Percentiles rank a stretch among this genome's conserved stretches.
Evolutionary conservation across 2,113 vertebrate genomes (phyloP).

Genomic region (Urocolius indicus): DNA sequence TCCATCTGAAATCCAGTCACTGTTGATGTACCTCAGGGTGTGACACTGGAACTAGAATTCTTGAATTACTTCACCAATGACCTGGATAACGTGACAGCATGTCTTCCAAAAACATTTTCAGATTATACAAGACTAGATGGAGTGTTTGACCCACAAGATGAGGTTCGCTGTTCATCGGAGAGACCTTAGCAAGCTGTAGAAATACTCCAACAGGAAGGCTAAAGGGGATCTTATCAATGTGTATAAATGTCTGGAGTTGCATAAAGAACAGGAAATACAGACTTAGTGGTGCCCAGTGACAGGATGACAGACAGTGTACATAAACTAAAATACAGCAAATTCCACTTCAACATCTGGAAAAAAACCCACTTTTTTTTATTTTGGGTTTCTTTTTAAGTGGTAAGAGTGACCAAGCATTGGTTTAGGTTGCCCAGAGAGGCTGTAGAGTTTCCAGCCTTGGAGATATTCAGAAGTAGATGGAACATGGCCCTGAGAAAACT

Average conservation of each 20-base stretch:
- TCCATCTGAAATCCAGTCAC: background rate
- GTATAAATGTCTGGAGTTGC: background rate
- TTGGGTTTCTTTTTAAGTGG: background rate
- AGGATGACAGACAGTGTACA: background rate
- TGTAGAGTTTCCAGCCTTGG: background rate
- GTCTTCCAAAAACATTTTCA: background rate
- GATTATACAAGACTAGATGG: background rate
- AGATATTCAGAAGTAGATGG: background rate
- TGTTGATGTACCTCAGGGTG: background rate
- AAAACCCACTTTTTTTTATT: no score
- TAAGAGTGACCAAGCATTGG: background rate
- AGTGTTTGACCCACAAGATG: background rate
- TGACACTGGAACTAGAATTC: no score
- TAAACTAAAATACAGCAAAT: background rate
- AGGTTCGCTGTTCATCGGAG: background rate
- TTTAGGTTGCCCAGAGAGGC: background rate
- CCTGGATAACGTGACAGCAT: background rate
- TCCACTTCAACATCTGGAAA: background rate
- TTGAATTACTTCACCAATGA: background rate
- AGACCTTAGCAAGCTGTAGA: background rate
- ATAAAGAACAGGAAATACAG: background rate
- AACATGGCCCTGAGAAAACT: background rate
- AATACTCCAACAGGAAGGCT: background rate
- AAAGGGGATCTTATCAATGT: background rate
- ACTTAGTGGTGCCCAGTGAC: background rate